Percentiles rank a stretch among this genome's conserved stretches.
Evolutionary conservation across 2,113 vertebrate genomes (phyloP).

Genomic region (Rhinogobius similis): DNA sequence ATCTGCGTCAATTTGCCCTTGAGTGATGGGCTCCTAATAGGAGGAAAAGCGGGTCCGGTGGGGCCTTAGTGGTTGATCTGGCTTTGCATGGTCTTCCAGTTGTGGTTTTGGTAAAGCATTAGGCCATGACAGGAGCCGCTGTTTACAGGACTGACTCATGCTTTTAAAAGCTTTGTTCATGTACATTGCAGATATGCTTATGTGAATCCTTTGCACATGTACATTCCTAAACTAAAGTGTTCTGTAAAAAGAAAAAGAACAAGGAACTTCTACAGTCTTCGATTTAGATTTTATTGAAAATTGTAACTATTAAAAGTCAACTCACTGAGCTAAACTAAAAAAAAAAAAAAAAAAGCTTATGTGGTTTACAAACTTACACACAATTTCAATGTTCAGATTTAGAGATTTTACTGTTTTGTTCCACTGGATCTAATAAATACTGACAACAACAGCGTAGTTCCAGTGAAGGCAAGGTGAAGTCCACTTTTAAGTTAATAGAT

Average conservation of each 20-base stretch:
- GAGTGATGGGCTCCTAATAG: slow-evolving; percentile 61
- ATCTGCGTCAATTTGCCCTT: slow-evolving; percentile 55
- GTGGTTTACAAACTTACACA: no score
- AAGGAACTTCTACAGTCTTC: no score
- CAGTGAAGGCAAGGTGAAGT: neutral
- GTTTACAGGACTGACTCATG: slow-evolving; percentile 62
- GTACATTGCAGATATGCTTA: slow-evolving; percentile 18
- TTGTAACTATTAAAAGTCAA: no score
- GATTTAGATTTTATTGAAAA: no score
- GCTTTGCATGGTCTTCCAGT: slow-evolving; percentile 48
- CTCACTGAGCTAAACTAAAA: no score
- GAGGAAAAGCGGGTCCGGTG: slow-evolving; percentile 49
- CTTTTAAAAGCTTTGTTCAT: slow-evolving; percentile 31
- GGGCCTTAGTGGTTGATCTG: slow-evolving; percentile 41
- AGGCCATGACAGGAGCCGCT: slow-evolving; percentile 56
- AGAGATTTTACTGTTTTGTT: no score
- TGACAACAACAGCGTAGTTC: no score
- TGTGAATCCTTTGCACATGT: slow-evolving; percentile 11
- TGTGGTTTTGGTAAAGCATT: slow-evolving; percentile 59
- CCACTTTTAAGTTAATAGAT: neutral
- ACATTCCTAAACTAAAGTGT: neutral
- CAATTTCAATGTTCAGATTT: no score
- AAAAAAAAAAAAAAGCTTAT: no score
- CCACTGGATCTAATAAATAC: no score
- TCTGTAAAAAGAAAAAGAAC: no score